Conservation (phyloP, 2,113 vertebrate genomes). For the Chloroceryle aenea region DNA sequence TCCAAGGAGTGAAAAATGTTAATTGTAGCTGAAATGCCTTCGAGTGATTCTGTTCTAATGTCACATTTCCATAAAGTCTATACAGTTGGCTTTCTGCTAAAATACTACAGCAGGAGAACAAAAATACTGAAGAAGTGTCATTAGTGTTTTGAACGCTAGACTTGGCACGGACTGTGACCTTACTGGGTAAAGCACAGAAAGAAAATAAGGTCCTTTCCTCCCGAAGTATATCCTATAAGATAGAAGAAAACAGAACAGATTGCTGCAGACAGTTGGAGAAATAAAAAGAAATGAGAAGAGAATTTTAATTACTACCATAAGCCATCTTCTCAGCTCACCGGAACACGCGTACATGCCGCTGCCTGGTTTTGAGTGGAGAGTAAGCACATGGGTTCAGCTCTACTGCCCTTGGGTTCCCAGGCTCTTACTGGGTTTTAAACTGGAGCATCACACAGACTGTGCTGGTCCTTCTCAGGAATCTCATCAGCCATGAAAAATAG, state of each 20-base stretch:
- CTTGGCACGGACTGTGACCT: neutral
- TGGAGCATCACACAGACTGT: fast-evolving
- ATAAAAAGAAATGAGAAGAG: neutral
- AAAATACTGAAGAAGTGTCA: neutral
- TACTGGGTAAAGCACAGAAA: neutral
- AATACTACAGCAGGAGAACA: neutral
- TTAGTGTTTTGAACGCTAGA: neutral
- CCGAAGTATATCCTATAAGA: neutral
- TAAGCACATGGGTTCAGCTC: neutral
- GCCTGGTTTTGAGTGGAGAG: neutral
- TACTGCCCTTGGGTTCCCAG: neutral
- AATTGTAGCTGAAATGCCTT: conserved; percentile 70
- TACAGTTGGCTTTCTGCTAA: conserved; percentile 22
- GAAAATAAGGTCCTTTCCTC: neutral
- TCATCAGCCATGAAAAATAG: fast-evolving
- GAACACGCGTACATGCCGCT: neutral
- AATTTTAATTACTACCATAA: conserved; percentile 7
- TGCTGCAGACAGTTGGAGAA: conserved; percentile 14
- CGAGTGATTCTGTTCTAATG: conserved; percentile 64
- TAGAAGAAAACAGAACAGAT: neutral
- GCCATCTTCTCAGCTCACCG: neutral
- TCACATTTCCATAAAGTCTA: conserved; percentile 73
- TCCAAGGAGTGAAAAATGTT: conserved; percentile 51
- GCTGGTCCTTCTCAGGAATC: neutral
- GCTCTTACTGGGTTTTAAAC: neutral